phyloP scores from a whole-genome alignment of 2,888 invertebrate species.

The Acanthococcus lagerstroemiae region DNA sequence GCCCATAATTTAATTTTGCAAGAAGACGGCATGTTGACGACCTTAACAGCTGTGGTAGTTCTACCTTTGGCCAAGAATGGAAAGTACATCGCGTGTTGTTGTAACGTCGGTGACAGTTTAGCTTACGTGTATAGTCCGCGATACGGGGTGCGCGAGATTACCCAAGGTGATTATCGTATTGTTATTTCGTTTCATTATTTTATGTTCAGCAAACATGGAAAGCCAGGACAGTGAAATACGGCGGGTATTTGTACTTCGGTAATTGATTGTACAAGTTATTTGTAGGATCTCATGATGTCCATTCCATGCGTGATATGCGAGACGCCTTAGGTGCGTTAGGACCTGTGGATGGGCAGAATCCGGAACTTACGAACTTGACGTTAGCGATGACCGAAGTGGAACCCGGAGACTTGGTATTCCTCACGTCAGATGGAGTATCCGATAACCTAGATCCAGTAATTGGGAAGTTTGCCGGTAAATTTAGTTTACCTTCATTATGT shows the following conservation, averaged over 20 bases:
- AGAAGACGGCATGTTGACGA: constrained; percentile 71
- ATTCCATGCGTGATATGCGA: constrained; percentile 73
- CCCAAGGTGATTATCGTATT: constrained; percentile 47
- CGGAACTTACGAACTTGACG: constrained; percentile 77
- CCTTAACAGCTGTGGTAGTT: constrained; percentile 69
- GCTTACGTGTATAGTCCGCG: constrained; percentile 73
- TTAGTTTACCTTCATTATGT: constrained; percentile 33
- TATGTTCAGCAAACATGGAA: not conserved
- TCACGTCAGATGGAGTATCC: constrained; percentile 81
- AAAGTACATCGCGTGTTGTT: constrained; percentile 65
- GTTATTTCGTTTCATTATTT: no score
- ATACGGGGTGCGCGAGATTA: constrained; percentile 73
- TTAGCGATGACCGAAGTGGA: constrained; percentile 71
- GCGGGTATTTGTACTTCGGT: constrained; percentile 16
- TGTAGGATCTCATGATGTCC: constrained; percentile 69
- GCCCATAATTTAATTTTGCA: constrained; percentile 75
- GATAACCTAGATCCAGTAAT: constrained; percentile 89
- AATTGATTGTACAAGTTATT: not conserved
- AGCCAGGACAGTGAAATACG: not conserved
- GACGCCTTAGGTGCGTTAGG: constrained; percentile 81
- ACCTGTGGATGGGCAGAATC: constrained; percentile 72
- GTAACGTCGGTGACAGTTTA: constrained; percentile 80
- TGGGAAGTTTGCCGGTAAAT: constrained; percentile 64
- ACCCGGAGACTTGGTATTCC: constrained; percentile 69
- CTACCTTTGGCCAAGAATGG: constrained; percentile 48